A percentile compares a stretch with the other conserved stretches of the same genome.
Evolutionary conservation across 1,140 invertebrate species (phyloP).

Genomic region (Drosophila guanche): DNA sequence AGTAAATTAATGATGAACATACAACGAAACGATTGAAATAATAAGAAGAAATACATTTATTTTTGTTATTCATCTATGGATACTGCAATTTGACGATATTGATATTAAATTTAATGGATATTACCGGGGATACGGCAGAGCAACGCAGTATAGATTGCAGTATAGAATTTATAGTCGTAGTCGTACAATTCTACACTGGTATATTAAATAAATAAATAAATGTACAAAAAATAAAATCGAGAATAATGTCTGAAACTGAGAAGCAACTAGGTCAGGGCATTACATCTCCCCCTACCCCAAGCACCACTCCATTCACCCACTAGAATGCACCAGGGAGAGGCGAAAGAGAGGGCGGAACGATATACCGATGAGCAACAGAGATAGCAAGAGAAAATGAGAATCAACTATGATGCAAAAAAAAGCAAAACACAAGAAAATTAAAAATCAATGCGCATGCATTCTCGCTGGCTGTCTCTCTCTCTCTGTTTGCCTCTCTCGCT

Average conservation of each 20-base stretch:
- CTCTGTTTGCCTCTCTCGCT: constrained; percentile 7
- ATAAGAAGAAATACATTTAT: not conserved
- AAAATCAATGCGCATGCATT: constrained; percentile 65
- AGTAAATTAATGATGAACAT: constrained; percentile 26
- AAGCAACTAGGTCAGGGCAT: constrained; percentile 81
- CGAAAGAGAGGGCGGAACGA: no score
- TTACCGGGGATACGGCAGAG: not conserved
- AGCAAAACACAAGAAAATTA: not conserved
- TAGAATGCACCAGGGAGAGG: constrained; percentile 10
- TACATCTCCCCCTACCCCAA: constrained; percentile 5
- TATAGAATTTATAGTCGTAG: no score
- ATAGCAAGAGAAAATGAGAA: constrained; percentile 36
- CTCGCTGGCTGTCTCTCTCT: constrained; percentile 19
- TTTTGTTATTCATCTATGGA: no score
- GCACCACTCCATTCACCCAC: constrained; percentile 25
- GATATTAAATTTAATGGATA: no score
- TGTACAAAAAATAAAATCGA: constrained; percentile 53
- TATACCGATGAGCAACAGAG: constrained; percentile 12
- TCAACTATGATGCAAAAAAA: constrained; percentile 44
- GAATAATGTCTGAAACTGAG: not conserved
- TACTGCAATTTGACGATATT: no score
- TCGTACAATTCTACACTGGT: no score
- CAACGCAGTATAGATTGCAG: no score
- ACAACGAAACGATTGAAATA: constrained; percentile 10
- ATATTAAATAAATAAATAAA: constrained; percentile 33